Percentiles rank a stretch among this genome's conserved stretches.
Conservation (phyloP, 2,888 invertebrate genomes). For the Oxytorus armatus region DNA sequence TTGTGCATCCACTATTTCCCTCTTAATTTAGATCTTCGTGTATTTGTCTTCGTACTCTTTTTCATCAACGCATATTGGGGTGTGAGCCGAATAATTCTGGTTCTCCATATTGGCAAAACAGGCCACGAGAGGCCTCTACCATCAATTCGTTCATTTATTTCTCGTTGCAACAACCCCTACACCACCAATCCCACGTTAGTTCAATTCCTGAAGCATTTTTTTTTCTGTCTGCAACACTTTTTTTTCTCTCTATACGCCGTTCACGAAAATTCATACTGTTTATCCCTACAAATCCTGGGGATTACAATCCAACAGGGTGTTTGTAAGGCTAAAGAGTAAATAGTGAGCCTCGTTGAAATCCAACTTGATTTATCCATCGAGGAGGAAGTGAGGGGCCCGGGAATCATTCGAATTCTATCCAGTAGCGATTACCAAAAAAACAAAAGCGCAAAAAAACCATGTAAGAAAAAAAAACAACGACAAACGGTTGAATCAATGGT, state of each 20-base stretch:
- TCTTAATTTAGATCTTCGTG: constrained; percentile 40
- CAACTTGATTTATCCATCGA: constrained; percentile 49
- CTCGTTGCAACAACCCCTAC: constrained; percentile 2
- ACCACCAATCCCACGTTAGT: not conserved
- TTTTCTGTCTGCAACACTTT: constrained; percentile 62
- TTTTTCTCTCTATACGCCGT: constrained; percentile 42
- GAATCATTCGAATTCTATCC: constrained; percentile 64
- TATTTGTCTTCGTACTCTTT: constrained; percentile 28
- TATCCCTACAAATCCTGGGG: constrained; percentile 66
- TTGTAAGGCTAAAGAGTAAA: constrained; percentile 39
- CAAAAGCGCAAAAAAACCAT: constrained; percentile 33
- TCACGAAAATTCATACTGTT: constrained; percentile 39
- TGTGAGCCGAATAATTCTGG: constrained; percentile 48
- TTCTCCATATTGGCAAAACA: constrained; percentile 78
- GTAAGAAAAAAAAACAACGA: constrained; percentile 8
- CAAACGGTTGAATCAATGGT: constrained; percentile 32
- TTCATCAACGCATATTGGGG: constrained; percentile 12
- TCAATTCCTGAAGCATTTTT: constrained; percentile 45
- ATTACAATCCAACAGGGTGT: constrained; percentile 72
- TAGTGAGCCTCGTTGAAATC: constrained; percentile 41
- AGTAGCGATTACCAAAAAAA: constrained; percentile 56
- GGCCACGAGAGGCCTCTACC: constrained; percentile 35
- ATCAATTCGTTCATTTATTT: constrained; percentile 20
- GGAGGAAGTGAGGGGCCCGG: not conserved
- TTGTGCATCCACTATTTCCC: constrained; percentile 42